Conservation (phyloP, 92 coral and sea anemone species). For the Parazoanthus darwini region DNA sequence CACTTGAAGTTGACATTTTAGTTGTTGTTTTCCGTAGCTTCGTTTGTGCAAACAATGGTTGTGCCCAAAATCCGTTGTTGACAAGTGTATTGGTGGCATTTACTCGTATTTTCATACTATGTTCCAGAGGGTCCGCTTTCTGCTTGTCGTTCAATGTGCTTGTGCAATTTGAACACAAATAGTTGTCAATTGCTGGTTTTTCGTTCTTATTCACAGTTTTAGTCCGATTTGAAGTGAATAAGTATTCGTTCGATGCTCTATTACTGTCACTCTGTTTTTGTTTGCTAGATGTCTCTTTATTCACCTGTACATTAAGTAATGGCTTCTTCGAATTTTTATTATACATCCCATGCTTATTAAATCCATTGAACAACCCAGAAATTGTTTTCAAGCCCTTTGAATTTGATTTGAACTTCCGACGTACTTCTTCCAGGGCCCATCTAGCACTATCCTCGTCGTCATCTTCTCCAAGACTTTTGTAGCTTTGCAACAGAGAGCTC, state of each 20-base stretch:
- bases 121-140: background rate
- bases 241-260: background rate
- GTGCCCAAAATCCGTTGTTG: no score
- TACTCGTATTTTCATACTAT: background rate
- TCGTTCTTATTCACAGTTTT: background rate
- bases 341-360: background rate
- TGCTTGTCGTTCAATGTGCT: background rate
- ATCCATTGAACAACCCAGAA: background rate
- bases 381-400: background rate
- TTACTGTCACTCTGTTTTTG: background rate
- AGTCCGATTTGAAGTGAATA: background rate
- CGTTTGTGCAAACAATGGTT: background rate
- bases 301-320: background rate
- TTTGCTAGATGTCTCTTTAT: background rate
- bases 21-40: background rate
- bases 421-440: slow-evolving; percentile 35
- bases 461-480: slow-evolving; percentile 32
- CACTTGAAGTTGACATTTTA: background rate
- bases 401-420: background rate
- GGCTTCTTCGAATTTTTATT: background rate
- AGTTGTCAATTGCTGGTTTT: background rate
- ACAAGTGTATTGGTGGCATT: background rate
- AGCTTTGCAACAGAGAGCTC: background rate
- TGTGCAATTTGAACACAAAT: slow-evolving; percentile 11
- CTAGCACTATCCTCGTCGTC: slow-evolving; percentile 34